Evolutionary conservation across 2,113 vertebrate genomes (phyloP), one percentile per base, ranked within the genome.

Genomic region (Lophochroa leadbeateri): DNA sequence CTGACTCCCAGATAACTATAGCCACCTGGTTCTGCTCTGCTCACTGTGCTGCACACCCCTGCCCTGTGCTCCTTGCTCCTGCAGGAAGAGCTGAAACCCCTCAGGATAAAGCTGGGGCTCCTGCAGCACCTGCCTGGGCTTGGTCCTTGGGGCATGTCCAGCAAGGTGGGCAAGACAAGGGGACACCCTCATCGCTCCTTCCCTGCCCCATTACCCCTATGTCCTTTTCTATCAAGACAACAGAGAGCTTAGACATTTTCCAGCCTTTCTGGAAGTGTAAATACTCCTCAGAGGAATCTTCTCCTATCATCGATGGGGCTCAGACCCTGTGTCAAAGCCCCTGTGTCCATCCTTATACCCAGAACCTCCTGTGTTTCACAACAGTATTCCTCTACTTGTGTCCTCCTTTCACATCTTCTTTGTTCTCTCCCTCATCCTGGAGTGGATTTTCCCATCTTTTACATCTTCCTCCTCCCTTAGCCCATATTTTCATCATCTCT

Each of bases 381-480:
- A 17, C 1, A 1, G 33, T 2, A 2, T 65, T 90, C 57, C 64
- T 88, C 57, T 23, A 39, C 33, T 80, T 75, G 18, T 53, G 10
- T 57, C 69, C 41, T 85, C 35, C 41, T 94, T 75, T 64, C 60
- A 39, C 12, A 6, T 33, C 43, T 46, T 93, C 43, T 76, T 93
- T 2, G 0, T 44, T 23, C 8, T 64, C 29, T 91, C 65, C 76
- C 47, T 65, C 44, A 82, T 65, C 47, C 23, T 1, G 1, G 49
- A 31, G 44, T 79, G 27, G 33, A 89, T 95, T 95, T 94, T 86
- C 35, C 49, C 79, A 82, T 90, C 83, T 92, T 84, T 92, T 68
- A 28, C 52, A 76, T 69, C 33, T 69, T 92, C 41, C 81, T 79
- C 44, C 65, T 94, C 57, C 67, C 57, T 91, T 79, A 87, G 20